Conservation (phyloP, 1,140 invertebrate genomes). For the Drosophila bipectinata region DNA sequence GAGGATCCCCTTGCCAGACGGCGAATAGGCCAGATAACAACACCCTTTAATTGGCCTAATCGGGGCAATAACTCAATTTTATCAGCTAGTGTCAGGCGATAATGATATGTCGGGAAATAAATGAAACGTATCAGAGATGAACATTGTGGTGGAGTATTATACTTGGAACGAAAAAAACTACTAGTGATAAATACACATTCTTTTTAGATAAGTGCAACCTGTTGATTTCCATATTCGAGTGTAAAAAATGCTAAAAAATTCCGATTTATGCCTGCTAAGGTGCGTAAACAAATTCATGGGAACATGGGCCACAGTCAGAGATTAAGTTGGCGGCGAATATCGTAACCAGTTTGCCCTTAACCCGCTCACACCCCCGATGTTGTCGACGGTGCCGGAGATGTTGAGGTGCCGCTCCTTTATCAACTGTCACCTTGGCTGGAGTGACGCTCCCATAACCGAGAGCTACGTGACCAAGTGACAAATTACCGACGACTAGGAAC, state of each 20-base stretch:
- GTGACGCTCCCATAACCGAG: conserved; percentile 42
- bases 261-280: conserved; percentile 27
- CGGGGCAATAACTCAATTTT: conserved; percentile 78
- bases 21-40: conserved; percentile 32
- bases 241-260: conserved; percentile 31
- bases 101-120: conserved; percentile 41
- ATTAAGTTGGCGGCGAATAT: conserved; percentile 50
- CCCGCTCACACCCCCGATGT: not conserved
- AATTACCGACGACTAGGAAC: conserved; percentile 58
- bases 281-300: conserved; percentile 35
- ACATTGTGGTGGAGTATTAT: too few relatives aligned
- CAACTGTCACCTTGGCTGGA: conserved; percentile 49
- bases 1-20: conserved; percentile 9
- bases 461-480: conserved; percentile 79
- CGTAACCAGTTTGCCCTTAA: conserved; percentile 37
- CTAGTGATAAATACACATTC: not conserved
- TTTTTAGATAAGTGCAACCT: conserved; percentile 7
- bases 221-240: conserved; percentile 35
- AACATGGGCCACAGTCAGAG: conserved; percentile 35
- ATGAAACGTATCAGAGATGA: too few relatives aligned
- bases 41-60: conserved; percentile 78
- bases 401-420: conserved; percentile 33
- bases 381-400: not conserved
- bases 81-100: conserved; percentile 51
- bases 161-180: not conserved